Evolutionary conservation across 2,113 vertebrate species (phyloP).

Genomic region (Lepus europaeus): DNA sequence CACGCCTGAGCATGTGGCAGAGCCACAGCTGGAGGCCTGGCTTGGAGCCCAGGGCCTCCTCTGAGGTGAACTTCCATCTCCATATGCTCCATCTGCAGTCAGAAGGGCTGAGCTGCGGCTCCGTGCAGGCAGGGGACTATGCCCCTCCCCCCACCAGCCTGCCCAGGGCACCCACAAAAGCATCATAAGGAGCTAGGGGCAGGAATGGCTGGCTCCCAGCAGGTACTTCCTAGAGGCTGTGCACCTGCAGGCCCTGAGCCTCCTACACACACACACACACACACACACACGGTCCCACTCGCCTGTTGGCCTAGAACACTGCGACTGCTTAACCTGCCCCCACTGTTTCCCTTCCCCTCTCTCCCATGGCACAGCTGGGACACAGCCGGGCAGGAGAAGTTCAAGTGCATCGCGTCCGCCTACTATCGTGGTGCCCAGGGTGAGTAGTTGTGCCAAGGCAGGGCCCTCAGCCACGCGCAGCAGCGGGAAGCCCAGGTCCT

Average conservation of each 20-base stretch:
- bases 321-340: constrained; percentile 61
- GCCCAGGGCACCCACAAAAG: background rate
- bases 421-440: constrained; percentile 96
- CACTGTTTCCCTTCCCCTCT: constrained; percentile 30
- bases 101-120: background rate
- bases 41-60: background rate
- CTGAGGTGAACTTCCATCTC: too few relatives aligned
- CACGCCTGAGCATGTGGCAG: background rate
- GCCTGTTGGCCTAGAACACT: background rate
- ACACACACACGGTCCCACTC: background rate
- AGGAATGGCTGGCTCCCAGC: too few relatives aligned
- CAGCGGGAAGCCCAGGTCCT: background rate
- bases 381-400: constrained; percentile 97
- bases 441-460: constrained; percentile 77
- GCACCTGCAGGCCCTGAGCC: background rate
- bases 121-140: background rate
- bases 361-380: constrained; percentile 91
- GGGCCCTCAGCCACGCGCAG: rapidly evolving
- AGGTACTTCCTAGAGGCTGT: background rate
- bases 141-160: too few relatives aligned
- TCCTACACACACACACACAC: background rate
- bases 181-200: background rate
- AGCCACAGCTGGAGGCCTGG: background rate
- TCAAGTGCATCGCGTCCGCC: constrained; percentile 96
- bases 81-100: background rate